phyloP scores from a whole-genome alignment of 2,888 invertebrate genomes.

The Perizoma affinitatum region DNA sequence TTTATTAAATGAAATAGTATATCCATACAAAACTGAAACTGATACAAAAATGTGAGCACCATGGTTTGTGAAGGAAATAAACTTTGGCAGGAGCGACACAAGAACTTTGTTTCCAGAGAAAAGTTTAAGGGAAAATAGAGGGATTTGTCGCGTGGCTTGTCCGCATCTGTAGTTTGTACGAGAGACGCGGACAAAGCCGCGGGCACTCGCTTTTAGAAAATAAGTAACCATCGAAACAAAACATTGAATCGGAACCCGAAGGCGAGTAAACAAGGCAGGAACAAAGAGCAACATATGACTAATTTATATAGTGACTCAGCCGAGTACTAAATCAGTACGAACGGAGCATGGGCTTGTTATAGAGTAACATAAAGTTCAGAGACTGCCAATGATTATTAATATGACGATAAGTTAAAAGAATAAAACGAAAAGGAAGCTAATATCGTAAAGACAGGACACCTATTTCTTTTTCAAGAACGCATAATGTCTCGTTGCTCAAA shows the following conservation, averaged over 20 bases:
- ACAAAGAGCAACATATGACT: conserved; percentile 60
- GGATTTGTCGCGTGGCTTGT: no score
- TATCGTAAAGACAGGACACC: no score
- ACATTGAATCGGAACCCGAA: conserved; percentile 33
- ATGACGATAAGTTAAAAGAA: neutral
- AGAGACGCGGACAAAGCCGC: neutral
- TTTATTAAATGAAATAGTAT: no score
- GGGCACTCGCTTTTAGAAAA: neutral
- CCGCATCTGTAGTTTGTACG: neutral
- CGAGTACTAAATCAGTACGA: conserved; percentile 60
- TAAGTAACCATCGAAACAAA: conserved; percentile 24
- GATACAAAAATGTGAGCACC: no score
- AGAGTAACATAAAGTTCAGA: conserved; percentile 1
- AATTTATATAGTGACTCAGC: conserved; percentile 61
- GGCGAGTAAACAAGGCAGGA: conserved; percentile 49
- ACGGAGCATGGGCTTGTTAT: conserved; percentile 41
- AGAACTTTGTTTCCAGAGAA: no score
- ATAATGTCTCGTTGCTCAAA: no score
- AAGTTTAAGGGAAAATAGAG: no score
- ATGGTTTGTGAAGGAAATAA: no score
- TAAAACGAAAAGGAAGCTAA: no score
- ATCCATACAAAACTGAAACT: no score
- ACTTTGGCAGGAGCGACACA: no score
- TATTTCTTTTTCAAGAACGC: no score
- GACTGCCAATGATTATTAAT: neutral